Evolutionary conservation across 2,888 invertebrate genomes (phyloP).

Genomic region (Harpalus rufipes): DNA sequence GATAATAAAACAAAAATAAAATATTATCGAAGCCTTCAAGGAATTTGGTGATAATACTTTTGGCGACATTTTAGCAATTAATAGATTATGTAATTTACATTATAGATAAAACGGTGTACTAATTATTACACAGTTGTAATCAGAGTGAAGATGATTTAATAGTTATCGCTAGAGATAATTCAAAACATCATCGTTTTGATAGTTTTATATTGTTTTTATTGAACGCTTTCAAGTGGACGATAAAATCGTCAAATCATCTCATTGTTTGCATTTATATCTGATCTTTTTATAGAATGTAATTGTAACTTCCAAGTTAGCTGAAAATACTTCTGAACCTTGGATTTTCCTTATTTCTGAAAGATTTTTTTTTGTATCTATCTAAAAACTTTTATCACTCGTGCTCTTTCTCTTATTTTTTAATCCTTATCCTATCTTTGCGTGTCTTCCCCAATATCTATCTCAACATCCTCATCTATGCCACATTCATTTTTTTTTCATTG

Average conservation of each 20-base stretch:
- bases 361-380: no score
- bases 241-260: background rate
- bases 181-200: background rate
- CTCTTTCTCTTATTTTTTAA: no score
- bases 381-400: no score
- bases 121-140: conserved; percentile 11
- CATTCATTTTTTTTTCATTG: no score
- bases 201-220: conserved; percentile 7
- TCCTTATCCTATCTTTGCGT: no score
- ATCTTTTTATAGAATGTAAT: conserved; percentile 16
- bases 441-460: no score
- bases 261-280: conserved; percentile 17
- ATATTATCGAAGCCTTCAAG: conserved; percentile 34
- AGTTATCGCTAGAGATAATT: background rate
- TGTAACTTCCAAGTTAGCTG: background rate
- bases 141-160: background rate
- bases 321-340: conserved; percentile 21
- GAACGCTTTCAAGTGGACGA: conserved; percentile 12
- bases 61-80: conserved; percentile 20
- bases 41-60: conserved; percentile 27
- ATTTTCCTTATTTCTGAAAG: conserved; percentile 14
- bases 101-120: background rate
- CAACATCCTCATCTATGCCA: no score
- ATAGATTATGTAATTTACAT: background rate
- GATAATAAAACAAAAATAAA: conserved; percentile 38